phyloP scores from a whole-genome alignment of 2,113 vertebrate species.

The Indicator maculatus region DNA sequence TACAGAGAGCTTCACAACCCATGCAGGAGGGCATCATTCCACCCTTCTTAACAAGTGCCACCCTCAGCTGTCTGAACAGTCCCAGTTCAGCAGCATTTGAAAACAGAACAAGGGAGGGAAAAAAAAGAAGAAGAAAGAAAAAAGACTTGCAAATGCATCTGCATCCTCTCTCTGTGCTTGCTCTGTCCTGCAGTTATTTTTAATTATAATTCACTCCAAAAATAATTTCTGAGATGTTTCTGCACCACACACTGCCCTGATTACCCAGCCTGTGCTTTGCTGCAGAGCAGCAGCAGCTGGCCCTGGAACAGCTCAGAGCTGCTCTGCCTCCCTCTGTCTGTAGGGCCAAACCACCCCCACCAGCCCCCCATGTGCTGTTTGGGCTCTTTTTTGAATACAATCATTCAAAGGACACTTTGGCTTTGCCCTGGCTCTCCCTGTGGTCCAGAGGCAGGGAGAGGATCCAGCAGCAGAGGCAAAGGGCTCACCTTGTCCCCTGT shows the following conservation, averaged over 20 bases:
- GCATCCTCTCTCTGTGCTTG: background rate
- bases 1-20: rapidly evolving
- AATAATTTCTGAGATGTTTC: background rate
- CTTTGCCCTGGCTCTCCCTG: background rate
- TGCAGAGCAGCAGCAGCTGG: background rate
- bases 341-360: background rate
- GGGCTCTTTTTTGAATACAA: background rate
- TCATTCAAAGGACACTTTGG: background rate
- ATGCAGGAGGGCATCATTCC: background rate
- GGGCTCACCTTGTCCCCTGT: background rate
- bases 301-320: background rate
- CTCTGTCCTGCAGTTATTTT: background rate
- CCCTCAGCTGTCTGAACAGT: background rate
- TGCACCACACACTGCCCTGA: background rate
- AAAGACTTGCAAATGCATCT: background rate
- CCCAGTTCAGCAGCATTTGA: background rate
- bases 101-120: background rate
- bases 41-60: rapidly evolving
- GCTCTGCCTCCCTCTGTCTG: background rate
- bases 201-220: background rate
- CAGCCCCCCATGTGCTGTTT: rapidly evolving
- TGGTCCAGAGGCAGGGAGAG: background rate
- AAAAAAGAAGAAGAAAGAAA: background rate
- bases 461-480: background rate
- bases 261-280: background rate